A percentile compares a stretch with the other conserved stretches of the same genome.
Conservation (phyloP, 2,888 invertebrate species). For the Venusia cambrica region DNA sequence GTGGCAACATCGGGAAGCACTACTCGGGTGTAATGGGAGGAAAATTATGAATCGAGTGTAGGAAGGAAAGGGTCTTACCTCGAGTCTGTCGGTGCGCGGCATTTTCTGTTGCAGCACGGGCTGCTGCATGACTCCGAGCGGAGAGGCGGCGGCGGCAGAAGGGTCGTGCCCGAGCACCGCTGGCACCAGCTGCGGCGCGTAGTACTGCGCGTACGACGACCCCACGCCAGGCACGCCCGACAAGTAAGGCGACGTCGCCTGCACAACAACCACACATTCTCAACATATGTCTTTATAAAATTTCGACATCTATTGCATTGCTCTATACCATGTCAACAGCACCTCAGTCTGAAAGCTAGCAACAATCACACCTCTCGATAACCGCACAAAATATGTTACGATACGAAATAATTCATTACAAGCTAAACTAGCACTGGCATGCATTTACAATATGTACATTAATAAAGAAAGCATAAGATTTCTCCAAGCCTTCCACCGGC, state of each 20-base stretch:
- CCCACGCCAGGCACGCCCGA: conserved; percentile 94
- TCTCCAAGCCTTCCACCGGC: conserved; percentile 68
- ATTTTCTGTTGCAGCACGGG: conserved; percentile 95
- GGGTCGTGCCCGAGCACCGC: conserved; percentile 94
- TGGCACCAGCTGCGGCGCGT: conserved; percentile 94
- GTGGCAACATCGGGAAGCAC: conserved; percentile 62
- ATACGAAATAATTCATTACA: conserved; percentile 10
- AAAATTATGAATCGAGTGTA: conserved; percentile 26
- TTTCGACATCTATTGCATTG: not conserved
- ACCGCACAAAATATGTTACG: conserved; percentile 1
- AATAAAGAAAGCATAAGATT: conserved; percentile 65
- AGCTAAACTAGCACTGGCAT: conserved; percentile 67
- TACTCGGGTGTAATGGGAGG: conserved; percentile 47
- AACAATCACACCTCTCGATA: conserved; percentile 1
- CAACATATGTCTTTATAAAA: conserved; percentile 17
- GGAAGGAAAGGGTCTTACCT: conserved; percentile 85
- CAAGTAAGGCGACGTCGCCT: conserved; percentile 96
- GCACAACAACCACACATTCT: conserved; percentile 42
- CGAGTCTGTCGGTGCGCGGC: conserved; percentile 96
- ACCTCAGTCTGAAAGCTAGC: conserved; percentile 17
- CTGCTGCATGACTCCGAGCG: conserved; percentile 92
- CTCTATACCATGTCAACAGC: conserved; percentile 8
- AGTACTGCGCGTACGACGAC: conserved; percentile 95
- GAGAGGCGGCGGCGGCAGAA: conserved; percentile 87
- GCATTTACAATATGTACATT: conserved; percentile 52